phyloP scores from a whole-genome alignment of 2,888 invertebrate species.

The Drosophila neutralis region DNA sequence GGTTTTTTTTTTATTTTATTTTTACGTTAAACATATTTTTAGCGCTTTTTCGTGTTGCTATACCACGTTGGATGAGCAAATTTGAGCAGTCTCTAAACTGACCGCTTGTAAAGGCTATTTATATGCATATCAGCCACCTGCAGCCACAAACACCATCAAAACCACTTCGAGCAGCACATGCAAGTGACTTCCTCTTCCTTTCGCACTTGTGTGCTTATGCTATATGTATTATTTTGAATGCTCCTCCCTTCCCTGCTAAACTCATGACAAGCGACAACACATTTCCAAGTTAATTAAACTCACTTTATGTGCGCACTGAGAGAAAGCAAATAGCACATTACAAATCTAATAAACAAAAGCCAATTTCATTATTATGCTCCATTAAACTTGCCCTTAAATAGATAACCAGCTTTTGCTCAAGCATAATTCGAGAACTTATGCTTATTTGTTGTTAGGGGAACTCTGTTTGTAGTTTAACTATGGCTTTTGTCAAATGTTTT shows the following conservation, averaged over 20 bases:
- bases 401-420: neutral
- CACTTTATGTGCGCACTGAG: slow-evolving; percentile 31
- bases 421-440: neutral
- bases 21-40: slow-evolving; percentile 51
- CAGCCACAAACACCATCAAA: slow-evolving; percentile 1
- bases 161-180: neutral
- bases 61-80: slow-evolving; percentile 8
- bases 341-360: neutral
- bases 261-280: slow-evolving; percentile 1
- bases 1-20: slow-evolving; percentile 3
- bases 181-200: slow-evolving; percentile 24
- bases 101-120: slow-evolving; percentile 17
- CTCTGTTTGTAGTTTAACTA: neutral
- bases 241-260: neutral
- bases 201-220: neutral
- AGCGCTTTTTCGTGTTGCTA: slow-evolving; percentile 32
- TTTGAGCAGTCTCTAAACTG: slow-evolving; percentile 2
- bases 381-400: neutral
- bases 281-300: slow-evolving; percentile 29
- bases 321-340: slow-evolving; percentile 8
- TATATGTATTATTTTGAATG: slow-evolving; percentile 2
- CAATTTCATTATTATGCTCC: neutral
- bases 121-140: slow-evolving; percentile 3
- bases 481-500: neutral
- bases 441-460: neutral